Conservation (phyloP, 2,888 invertebrate genomes). For the Tineola bisselliella region DNA sequence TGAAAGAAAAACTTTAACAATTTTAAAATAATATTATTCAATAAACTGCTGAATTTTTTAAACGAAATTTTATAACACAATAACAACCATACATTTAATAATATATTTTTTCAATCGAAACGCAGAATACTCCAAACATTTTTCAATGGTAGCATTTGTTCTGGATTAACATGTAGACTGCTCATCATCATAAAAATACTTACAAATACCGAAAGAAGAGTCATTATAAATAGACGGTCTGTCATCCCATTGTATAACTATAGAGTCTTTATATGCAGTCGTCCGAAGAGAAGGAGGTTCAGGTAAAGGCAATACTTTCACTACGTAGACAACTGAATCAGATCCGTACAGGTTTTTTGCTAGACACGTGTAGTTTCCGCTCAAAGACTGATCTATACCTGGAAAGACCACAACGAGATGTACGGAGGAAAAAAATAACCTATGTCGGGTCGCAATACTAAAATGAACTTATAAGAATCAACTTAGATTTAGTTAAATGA, state of each 20-base stretch:
- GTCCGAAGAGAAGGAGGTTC: constrained; percentile 72
- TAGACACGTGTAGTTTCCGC: constrained; percentile 82
- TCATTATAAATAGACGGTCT: constrained; percentile 27
- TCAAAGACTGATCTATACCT: constrained; percentile 77
- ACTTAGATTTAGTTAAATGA: too few species aligned
- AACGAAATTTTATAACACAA: too few species aligned
- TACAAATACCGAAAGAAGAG: constrained; percentile 44
- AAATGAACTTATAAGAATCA: too few species aligned
- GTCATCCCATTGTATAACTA: constrained; percentile 76
- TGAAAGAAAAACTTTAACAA: too few species aligned
- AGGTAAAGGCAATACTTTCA: constrained; percentile 80
- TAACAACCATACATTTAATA: too few species aligned
- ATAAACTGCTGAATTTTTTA: too few species aligned
- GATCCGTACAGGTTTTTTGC: constrained; percentile 86
- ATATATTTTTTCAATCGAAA: too few species aligned
- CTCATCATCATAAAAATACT: constrained; percentile 26
- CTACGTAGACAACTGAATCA: constrained; percentile 81
- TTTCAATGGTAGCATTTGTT: neutral
- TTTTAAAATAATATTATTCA: too few species aligned
- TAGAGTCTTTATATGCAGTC: constrained; percentile 56
- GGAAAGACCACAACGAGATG: constrained; percentile 16
- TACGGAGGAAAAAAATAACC: too few species aligned
- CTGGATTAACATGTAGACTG: too few species aligned
- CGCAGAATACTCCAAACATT: too few species aligned
- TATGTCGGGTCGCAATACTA: too few species aligned